Conservation (phyloP, 2,888 invertebrate genomes). For the Nephrotoma guestfalica region DNA sequence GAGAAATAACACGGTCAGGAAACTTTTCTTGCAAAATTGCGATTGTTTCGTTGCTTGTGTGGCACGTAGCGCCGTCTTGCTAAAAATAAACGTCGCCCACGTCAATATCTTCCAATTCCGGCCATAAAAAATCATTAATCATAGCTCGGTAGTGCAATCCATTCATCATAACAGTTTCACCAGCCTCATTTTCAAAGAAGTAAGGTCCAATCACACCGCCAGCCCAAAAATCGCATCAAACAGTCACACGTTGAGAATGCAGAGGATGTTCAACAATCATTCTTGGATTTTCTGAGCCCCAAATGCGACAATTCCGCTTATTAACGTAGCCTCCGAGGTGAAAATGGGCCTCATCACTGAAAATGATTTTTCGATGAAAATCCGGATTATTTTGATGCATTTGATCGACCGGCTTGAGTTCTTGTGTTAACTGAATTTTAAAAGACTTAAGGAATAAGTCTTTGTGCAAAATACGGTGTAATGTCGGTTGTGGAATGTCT, state of each 20-base stretch:
- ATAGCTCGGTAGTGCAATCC: background rate
- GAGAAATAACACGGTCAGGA: background rate
- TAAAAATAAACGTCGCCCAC: conserved; percentile 4
- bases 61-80: conserved; percentile 5
- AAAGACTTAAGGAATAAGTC: too few relatives aligned
- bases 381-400: too few relatives aligned
- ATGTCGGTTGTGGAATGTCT: too few relatives aligned
- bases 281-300: conserved; percentile 1
- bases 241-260: conserved; percentile 5
- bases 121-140: conserved; percentile 4
- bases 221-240: conserved; percentile 5
- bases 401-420: too few relatives aligned
- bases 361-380: too few relatives aligned
- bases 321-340: background rate
- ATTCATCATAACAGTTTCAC: background rate
- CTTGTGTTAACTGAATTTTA: too few relatives aligned
- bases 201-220: conserved; percentile 1
- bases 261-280: background rate
- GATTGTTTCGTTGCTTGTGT: background rate
- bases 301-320: background rate
- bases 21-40: background rate
- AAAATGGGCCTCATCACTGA: background rate
- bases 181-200: background rate
- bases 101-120: background rate
- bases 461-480: too few relatives aligned